Evolutionary conservation across 2,113 vertebrate species (phyloP), one percentile per base, ranked within the genome.

Genomic region (Mugil cephalus): DNA sequence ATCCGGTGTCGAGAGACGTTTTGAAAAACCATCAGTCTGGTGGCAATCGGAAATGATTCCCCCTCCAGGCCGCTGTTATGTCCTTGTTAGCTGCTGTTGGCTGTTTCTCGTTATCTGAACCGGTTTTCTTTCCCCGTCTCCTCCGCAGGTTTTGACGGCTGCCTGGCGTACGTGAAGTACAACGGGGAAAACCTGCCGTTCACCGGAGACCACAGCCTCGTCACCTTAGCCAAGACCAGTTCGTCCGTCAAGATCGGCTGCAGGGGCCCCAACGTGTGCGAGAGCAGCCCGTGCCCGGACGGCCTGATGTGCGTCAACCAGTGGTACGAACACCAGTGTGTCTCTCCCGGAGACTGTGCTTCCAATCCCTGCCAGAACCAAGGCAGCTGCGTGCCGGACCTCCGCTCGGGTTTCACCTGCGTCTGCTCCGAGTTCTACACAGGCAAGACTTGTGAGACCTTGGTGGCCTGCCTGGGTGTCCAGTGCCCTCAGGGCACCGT

Each of bases 241-340:
- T 89, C 95, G 0, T 97, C 96, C 0, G 96, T 97, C 69, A 96
- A 96, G 90, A 93, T 95, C 0, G 98, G 98, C 81, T 99, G 98
- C 69, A 95, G 97, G 0, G 98, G 98, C 10, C 98, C 98, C 1
- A 91, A 97, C 74, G 84, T 99, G 35, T 99, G 98, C 0, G 96
- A 95, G 88, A 98, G 96, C 88, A 93, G 82, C 61, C 97, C 98
- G 0, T 99, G 98, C 88, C 95, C 94, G 95, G 96, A 96, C 0
- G 96, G 96, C 8, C 82, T 98, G 18, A 94, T 99, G 94, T 99
- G 98, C 45, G 88, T 99, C 72, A 97, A 98, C 87, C 96, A 96
- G 87, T 99, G 98, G 98, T 95, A 95, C 1, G 94, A 95, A 0
- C 98, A 96, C 89, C 95, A 94, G 84, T 99, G 98, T 0, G 95